Evolutionary conservation across 2,888 invertebrate species (phyloP).

Genomic region (Ormyrus labotus): DNA sequence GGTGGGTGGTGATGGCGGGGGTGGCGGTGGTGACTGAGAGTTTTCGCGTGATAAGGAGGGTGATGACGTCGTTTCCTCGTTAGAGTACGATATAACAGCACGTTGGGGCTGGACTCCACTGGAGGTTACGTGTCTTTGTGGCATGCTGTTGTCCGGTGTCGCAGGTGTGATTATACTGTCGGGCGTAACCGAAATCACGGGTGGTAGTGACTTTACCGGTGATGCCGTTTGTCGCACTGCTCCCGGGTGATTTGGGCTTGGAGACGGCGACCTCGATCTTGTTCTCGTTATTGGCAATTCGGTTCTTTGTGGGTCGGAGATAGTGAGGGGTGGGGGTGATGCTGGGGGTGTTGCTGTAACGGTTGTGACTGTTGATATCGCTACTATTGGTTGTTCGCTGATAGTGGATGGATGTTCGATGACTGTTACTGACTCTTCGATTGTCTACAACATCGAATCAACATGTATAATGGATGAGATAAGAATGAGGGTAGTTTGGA

Average conservation of each 20-base stretch:
- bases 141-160: constrained; percentile 16
- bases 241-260: constrained; percentile 46
- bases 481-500: not conserved
- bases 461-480: too few species aligned
- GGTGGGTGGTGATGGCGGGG: constrained; percentile 39
- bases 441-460: constrained; percentile 8
- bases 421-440: constrained; percentile 24
- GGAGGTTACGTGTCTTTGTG: constrained; percentile 49
- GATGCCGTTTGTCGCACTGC: constrained; percentile 70
- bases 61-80: constrained; percentile 71
- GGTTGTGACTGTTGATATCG: not conserved
- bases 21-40: constrained; percentile 49
- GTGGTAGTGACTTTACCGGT: constrained; percentile 70
- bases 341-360: not conserved
- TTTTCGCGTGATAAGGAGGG: constrained; percentile 21
- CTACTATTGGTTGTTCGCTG: not conserved
- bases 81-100: constrained; percentile 71
- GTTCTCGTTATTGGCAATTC: constrained; percentile 3
- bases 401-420: constrained; percentile 8
- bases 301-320: not conserved
- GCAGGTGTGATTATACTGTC: constrained; percentile 63
- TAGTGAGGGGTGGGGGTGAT: not conserved
- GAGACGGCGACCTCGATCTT: constrained; percentile 65
- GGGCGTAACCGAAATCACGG: constrained; percentile 72
- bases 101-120: constrained; percentile 65